phyloP scores from a whole-genome alignment of 2,888 invertebrate species.

The Sinohyriopsis cumingii region DNA sequence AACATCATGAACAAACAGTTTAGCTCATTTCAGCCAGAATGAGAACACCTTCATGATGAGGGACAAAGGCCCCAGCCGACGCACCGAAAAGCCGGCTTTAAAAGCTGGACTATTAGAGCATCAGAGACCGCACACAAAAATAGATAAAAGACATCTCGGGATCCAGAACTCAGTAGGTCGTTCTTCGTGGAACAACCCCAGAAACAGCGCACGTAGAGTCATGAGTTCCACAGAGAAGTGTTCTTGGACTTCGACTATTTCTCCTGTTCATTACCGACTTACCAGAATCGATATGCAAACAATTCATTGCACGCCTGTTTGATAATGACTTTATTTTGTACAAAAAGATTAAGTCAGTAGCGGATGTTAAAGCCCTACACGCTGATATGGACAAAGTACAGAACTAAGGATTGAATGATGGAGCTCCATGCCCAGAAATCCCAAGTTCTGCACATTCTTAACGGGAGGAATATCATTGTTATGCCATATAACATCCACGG shows the following conservation, averaged over 20 bases:
- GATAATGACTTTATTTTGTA: not conserved
- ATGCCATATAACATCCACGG: slow-evolving; percentile 13
- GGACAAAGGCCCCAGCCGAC: not conserved
- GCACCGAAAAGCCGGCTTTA: no score
- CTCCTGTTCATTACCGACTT: slow-evolving; percentile 8
- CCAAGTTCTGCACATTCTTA: slow-evolving; percentile 8
- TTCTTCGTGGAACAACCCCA: not conserved
- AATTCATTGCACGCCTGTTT: slow-evolving; percentile 1
- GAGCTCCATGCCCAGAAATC: slow-evolving; percentile 4
- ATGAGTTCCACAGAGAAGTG: slow-evolving; percentile 2
- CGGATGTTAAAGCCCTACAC: not conserved
- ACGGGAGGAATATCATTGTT: slow-evolving; percentile 4
- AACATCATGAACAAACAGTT: not conserved
- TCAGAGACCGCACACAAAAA: not conserved
- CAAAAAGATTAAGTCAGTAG: not conserved
- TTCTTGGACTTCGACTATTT: not conserved
- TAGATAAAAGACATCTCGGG: not conserved
- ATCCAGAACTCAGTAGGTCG: not conserved
- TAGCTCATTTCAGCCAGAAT: not conserved
- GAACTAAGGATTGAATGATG: slow-evolving; percentile 2
- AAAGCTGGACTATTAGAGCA: no score
- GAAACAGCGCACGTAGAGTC: not conserved
- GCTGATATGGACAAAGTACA: slow-evolving; percentile 1
- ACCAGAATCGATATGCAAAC: slow-evolving; percentile 2
- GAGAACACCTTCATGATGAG: not conserved